Evolutionary conservation across 2,888 invertebrate species (phyloP).

Genomic region (Lapara coniferarum): DNA sequence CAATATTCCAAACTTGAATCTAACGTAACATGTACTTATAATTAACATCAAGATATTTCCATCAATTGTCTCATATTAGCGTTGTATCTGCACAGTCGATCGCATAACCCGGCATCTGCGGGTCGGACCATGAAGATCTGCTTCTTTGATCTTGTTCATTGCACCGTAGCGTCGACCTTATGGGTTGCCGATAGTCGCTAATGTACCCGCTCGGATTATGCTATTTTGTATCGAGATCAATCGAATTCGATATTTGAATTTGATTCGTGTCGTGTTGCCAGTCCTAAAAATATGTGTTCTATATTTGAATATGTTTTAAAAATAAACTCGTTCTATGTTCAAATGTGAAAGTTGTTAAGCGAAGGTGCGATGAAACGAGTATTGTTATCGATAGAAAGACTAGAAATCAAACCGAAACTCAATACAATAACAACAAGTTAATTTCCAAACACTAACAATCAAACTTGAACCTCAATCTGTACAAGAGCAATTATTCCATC

Average conservation of each 20-base stretch:
- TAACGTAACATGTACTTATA: not conserved
- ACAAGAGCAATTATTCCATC: slow-evolving; percentile 8
- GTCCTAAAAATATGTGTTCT: too few relatives aligned
- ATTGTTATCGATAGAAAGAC: too few relatives aligned
- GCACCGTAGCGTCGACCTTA: slow-evolving; percentile 23
- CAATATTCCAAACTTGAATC: not conserved
- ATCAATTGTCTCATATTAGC: slow-evolving; percentile 19
- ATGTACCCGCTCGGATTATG: not conserved
- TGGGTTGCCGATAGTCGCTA: slow-evolving; percentile 11
- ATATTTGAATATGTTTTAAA: not conserved
- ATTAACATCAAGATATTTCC: slow-evolving; percentile 21
- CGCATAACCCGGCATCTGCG: slow-evolving; percentile 14
- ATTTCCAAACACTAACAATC: not conserved
- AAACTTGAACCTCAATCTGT: not conserved
- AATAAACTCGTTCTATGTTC: too few relatives aligned
- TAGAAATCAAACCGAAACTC: not conserved
- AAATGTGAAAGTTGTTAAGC: too few relatives aligned
- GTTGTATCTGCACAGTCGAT: slow-evolving; percentile 16
- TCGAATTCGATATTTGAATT: slow-evolving; percentile 1
- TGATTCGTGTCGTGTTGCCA: too few relatives aligned
- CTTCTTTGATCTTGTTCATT: slow-evolving; percentile 20
- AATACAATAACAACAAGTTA: not conserved
- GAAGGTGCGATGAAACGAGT: too few relatives aligned
- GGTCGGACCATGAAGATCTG: slow-evolving; percentile 15
- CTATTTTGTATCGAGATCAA: slow-evolving; percentile 8